phyloP scores from a whole-genome alignment of 2,888 invertebrate species.

The Ernsta delagoae region DNA sequence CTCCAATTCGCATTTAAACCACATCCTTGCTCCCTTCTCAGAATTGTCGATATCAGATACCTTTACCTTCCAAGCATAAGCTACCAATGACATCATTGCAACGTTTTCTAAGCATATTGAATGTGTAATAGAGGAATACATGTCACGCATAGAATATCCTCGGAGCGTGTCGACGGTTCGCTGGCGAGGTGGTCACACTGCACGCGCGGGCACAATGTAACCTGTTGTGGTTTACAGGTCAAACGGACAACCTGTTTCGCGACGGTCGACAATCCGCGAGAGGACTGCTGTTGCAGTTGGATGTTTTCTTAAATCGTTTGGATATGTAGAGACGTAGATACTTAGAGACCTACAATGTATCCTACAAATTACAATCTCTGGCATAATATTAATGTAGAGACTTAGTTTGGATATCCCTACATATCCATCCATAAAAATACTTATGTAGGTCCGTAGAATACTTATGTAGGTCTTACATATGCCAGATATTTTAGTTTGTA shows the following conservation, averaged over 20 bases:
- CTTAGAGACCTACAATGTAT: no score
- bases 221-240: slow-evolving; percentile 31
- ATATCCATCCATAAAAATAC: no score
- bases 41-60: no score
- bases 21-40: no score
- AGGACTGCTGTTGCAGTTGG: background rate
- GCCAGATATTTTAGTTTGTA: no score
- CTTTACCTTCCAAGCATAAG: background rate
- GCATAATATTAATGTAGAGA: no score
- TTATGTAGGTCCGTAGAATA: no score
- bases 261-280: slow-evolving; percentile 21
- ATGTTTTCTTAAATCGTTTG: background rate
- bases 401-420: no score
- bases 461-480: no score
- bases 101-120: background rate
- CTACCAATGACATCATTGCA: background rate
- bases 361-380: no score
- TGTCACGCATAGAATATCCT: slow-evolving; percentile 2
- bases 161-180: background rate
- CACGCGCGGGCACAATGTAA: slow-evolving; percentile 28
- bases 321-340: background rate
- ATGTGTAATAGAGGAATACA: background rate
- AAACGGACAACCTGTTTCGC: slow-evolving; percentile 30
- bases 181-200: slow-evolving; percentile 15
- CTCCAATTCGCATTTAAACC: background rate